A percentile compares a stretch with the other conserved stretches of the same genome.
phyloP scores from a whole-genome alignment of 2,113 vertebrate species.

The Xerus inauris region DNA sequence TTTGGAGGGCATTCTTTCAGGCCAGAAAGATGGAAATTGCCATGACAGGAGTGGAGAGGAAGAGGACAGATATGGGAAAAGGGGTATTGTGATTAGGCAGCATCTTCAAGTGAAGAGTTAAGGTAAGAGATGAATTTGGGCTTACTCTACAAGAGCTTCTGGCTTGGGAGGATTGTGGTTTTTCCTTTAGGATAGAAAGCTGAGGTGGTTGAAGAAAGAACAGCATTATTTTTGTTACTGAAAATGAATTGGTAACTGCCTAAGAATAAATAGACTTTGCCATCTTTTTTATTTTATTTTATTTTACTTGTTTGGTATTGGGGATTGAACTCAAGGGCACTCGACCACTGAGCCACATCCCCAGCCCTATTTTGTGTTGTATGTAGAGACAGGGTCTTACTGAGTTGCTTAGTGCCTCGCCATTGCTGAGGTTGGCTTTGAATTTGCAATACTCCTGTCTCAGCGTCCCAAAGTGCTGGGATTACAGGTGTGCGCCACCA shows the following conservation, averaged over 20 bases:
- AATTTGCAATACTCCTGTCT: too few relatives aligned
- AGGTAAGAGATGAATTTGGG: neutral
- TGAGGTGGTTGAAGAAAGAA: neutral
- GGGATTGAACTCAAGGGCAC: too few relatives aligned
- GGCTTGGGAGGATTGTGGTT: neutral
- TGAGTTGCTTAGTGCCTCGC: too few relatives aligned
- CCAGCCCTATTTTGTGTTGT: too few relatives aligned
- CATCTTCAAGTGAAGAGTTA: neutral
- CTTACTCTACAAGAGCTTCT: neutral
- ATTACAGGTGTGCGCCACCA: too few relatives aligned
- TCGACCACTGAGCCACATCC: too few relatives aligned
- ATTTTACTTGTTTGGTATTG: too few relatives aligned
- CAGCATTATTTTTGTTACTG: conserved; percentile 3
- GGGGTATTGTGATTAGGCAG: neutral
- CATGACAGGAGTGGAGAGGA: neutral
- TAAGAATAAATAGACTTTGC: neutral
- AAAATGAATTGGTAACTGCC: conserved; percentile 14
- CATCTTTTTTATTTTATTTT: too few relatives aligned
- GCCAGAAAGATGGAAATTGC: neutral
- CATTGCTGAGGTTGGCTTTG: too few relatives aligned
- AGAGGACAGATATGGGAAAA: neutral
- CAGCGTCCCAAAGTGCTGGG: too few relatives aligned
- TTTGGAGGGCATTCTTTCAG: neutral
- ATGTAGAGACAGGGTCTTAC: too few relatives aligned
- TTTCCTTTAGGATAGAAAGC: neutral